phyloP scores from a whole-genome alignment of 2,888 invertebrate species.

The Neelides folsomi region DNA sequence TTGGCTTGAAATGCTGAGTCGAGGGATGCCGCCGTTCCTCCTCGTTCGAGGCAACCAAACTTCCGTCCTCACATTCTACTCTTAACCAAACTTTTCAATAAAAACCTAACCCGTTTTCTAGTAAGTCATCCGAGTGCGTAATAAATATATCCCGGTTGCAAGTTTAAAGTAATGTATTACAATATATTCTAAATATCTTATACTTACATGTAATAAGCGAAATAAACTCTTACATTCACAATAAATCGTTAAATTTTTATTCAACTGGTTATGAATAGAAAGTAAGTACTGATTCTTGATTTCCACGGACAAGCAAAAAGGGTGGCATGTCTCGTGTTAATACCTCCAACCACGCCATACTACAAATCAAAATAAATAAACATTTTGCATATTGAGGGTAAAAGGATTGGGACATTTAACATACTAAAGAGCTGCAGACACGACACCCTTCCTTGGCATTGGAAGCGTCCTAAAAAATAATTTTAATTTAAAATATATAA shows the following conservation, averaged over 20 bases:
- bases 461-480: constrained; percentile 59
- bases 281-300: constrained; percentile 15
- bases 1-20: constrained; percentile 84
- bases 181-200: no score
- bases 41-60: constrained; percentile 77
- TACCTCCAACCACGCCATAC: constrained; percentile 86
- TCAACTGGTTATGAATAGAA: constrained; percentile 10
- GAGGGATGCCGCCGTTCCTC: constrained; percentile 70
- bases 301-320: constrained; percentile 32
- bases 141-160: no score
- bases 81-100: constrained; percentile 42
- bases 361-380: no score
- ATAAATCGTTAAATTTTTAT: no score
- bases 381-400: no score
- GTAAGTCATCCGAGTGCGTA: no score
- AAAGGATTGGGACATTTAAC: no score
- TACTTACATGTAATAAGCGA: no score
- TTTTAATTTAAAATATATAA: neutral
- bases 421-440: constrained; percentile 69
- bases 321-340: constrained; percentile 78
- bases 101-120: no score
- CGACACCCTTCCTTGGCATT: constrained; percentile 79
- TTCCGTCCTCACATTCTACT: constrained; percentile 80
- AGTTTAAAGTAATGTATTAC: no score
- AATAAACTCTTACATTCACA: no score